A percentile compares a stretch with the other conserved stretches of the same genome.
Conservation (phyloP, 2,113 vertebrate genomes). For the Laticauda laticaudata region DNA sequence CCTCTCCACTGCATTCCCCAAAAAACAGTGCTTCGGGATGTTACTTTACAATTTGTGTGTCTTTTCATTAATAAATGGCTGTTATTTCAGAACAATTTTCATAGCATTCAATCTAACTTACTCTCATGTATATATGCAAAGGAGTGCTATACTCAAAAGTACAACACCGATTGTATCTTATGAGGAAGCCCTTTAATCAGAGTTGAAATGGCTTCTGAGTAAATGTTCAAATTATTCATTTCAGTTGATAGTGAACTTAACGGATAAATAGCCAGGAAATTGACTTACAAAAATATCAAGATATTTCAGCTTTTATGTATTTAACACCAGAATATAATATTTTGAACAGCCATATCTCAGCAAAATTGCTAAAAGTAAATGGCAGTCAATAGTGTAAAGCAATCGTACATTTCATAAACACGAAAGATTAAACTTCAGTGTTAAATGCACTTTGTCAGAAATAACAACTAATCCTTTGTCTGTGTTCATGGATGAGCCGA, state of each 20-base stretch:
- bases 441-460: background rate
- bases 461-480: background rate
- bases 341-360: background rate
- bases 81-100: background rate
- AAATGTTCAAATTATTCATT: background rate
- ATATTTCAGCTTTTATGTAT: background rate
- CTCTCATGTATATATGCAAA: background rate
- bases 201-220: background rate
- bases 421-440: fast-evolving
- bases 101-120: background rate
- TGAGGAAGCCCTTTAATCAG: background rate
- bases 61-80: background rate
- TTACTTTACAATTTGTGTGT: background rate
- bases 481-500: fast-evolving
- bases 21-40: background rate
- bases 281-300: background rate
- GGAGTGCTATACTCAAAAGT: background rate
- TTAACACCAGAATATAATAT: background rate
- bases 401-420: background rate
- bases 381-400: fast-evolving
- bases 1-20: background rate
- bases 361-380: background rate
- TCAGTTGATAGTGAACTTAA: background rate
- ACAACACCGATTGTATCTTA: background rate
- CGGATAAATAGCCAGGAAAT: background rate